Evolutionary conservation across 2,888 invertebrate species (phyloP).

Genomic region (Apeira syringaria): DNA sequence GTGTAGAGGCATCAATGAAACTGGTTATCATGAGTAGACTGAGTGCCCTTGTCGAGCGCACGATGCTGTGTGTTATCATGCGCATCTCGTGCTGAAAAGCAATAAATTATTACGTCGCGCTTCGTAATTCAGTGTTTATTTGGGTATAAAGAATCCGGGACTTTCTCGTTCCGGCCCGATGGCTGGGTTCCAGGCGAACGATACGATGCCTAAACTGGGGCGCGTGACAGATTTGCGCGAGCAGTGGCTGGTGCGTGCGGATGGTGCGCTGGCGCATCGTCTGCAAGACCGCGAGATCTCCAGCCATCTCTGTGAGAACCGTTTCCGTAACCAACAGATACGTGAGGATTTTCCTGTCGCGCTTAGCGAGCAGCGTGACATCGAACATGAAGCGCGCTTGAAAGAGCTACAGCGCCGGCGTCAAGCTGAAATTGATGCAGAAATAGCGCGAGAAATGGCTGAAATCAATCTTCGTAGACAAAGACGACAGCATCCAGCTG

Average conservation of each 20-base stretch:
- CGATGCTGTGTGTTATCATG: slow-evolving; percentile 36
- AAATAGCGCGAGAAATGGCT: slow-evolving; percentile 75
- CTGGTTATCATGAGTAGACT: background rate
- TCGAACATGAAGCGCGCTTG: slow-evolving; percentile 66
- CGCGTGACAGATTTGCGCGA: slow-evolving; percentile 75
- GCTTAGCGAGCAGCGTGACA: slow-evolving; percentile 65
- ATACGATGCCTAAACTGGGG: slow-evolving; percentile 77
- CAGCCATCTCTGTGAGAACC: slow-evolving; percentile 74
- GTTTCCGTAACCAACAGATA: slow-evolving; percentile 75
- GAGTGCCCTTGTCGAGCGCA: slow-evolving; percentile 6
- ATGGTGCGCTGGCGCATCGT: slow-evolving; percentile 74
- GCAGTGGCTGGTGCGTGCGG: slow-evolving; percentile 76
- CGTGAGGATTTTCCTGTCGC: slow-evolving; percentile 78
- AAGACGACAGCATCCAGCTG: slow-evolving; percentile 52
- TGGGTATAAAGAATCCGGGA: slow-evolving; percentile 34
- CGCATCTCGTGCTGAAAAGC: slow-evolving; percentile 40
- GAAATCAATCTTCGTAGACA: slow-evolving; percentile 74
- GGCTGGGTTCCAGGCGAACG: slow-evolving; percentile 68
- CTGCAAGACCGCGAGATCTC: slow-evolving; percentile 78
- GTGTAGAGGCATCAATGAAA: slow-evolving; percentile 41
- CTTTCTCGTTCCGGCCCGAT: slow-evolving; percentile 51
- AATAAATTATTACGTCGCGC: slow-evolving; percentile 41
- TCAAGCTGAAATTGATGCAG: slow-evolving; percentile 75
- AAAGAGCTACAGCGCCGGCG: slow-evolving; percentile 63
- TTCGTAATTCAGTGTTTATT: slow-evolving; percentile 35